Evolutionary conservation across 2,888 invertebrate species (phyloP), one percentile per base, ranked within the genome.

Genomic region (Troides aeacus): DNA sequence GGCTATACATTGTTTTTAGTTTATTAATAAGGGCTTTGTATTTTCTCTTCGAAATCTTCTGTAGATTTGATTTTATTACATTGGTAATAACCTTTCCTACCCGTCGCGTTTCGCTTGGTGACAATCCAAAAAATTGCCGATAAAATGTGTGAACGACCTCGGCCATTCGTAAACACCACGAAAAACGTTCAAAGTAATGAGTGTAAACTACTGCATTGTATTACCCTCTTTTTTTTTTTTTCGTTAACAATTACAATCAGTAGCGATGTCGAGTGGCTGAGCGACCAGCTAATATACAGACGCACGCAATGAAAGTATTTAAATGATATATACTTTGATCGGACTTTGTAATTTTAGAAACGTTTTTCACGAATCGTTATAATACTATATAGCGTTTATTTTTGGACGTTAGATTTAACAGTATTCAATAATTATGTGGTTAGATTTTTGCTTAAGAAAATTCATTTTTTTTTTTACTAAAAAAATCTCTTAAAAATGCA

Each of bases 141-240:
- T 88, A 70, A 87, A 85, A 83, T 76, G 81, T 84, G 89, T 87
- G 82, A 90, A 87, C 74, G 87, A 89, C 87, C 89, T 83, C 79
- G 68, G 66, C 68, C 72, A 77, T 78, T 77, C 71, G 81, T 81
- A 83, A 83, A 84, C 81, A 84, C 73, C 73, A 74, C 72, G 75
- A 78, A 81, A 82, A 82, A 76, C 74, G 73, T 75, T 77, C 70
- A 68, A 76, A 77, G 77, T 81, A 82, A 82, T 77, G 74, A 79
- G 74, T 77, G 73, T 76, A 77, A 72, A 72, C 65, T 75, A 72
- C 60, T 71, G 57, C 62, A 66, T 65, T 50, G 58, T 69, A 62
- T 65, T 58, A 30, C 60, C 59, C 39, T 53, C 7, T 15, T 15
- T 12, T 15, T 12, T 8, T 69, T 66, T 69, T 71, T 68, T 62